A percentile compares a stretch with the other conserved stretches of the same genome.
phyloP scores from a whole-genome alignment of 2,797 vertebrate species.

The Pteropus rufus region DNA sequence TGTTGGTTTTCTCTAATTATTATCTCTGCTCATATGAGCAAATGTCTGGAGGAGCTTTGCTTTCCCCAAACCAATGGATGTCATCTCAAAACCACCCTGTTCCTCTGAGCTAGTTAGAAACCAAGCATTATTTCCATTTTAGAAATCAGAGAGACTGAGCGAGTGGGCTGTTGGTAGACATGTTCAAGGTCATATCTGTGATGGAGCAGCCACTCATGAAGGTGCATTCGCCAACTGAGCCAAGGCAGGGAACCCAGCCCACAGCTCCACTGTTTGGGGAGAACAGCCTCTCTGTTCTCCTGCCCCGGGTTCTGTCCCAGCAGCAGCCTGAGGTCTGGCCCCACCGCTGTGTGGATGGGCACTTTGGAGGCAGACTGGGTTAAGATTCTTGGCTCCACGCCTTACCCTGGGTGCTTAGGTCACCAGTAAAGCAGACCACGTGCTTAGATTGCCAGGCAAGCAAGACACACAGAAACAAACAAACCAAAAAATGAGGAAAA shows the following conservation, averaged over 20 bases:
- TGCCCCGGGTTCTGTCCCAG: not conserved
- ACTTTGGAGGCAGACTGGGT: not conserved
- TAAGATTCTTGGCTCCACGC: not conserved
- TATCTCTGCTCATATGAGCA: not conserved
- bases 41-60: not conserved
- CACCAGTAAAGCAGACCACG: conserved; percentile 22
- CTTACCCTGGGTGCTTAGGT: conserved; percentile 16
- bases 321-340: not conserved
- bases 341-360: not conserved
- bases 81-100: not conserved
- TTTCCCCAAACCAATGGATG: not conserved
- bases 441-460: not conserved
- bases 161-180: not conserved
- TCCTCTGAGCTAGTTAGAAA: not conserved
- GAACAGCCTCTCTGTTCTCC: not conserved
- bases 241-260: not conserved
- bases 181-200: not conserved
- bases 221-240: not conserved
- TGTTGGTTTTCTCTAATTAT: not conserved
- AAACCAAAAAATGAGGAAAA: not conserved
- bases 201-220: not conserved
- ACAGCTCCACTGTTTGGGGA: not conserved
- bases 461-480: not conserved
- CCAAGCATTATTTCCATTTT: not conserved
- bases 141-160: not conserved